Base-by-base conservation (phyloP, 2,113 vertebrate genomes). In the Triplophysa tibetana region DNA sequence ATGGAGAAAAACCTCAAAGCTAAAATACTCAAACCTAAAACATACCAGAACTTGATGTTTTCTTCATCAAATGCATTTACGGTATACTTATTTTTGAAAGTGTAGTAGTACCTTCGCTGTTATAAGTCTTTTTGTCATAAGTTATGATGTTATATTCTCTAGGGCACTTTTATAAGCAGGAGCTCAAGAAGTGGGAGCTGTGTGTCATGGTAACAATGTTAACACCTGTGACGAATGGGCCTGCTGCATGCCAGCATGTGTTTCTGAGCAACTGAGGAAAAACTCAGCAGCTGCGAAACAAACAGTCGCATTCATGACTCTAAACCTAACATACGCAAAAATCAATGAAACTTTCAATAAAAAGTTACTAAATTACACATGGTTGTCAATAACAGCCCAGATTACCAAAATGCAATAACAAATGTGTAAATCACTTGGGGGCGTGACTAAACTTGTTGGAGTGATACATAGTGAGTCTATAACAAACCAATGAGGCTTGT, bases 301-400 rank as follows among this genome's bases (percentile, higher is more conserved):
- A 11, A 60, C 58, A 80, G 6, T 38, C 24, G 60, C 76, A 62
- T n/a, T 38, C 70, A 73, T 56, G 58, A 29, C 6, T 72, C 58
- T 63, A 41, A 64, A 60, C 56, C 48, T 21, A 24, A 72, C 45
- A 58, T 43, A 70, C 60, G 75, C 45, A 80, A 60, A 73, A 45
- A 45, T 45, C 8, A 2, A 45, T 45, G 10, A 45, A 45, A 12
- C 33, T 38, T 38, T 1, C 33, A 33, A 33, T 33, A 33, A 33
- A 33, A 33, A 87, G 76, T 75, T 82, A 74, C 75, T 83, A 80
- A 48, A 78, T 58, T 64, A 83, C 79, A 79, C 58, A 74, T 72
- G 78, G 73, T 75, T 48, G 38, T 56, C 64, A 45, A 43, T 54
- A 81, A 70, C 26, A 48, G n/a, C 41, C 62, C 33, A 21, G 50